A percentile compares a stretch with the other conserved stretches of the same genome.
Conservation (phyloP, 2,888 invertebrate genomes). For the Yponomeuta sedellus region DNA sequence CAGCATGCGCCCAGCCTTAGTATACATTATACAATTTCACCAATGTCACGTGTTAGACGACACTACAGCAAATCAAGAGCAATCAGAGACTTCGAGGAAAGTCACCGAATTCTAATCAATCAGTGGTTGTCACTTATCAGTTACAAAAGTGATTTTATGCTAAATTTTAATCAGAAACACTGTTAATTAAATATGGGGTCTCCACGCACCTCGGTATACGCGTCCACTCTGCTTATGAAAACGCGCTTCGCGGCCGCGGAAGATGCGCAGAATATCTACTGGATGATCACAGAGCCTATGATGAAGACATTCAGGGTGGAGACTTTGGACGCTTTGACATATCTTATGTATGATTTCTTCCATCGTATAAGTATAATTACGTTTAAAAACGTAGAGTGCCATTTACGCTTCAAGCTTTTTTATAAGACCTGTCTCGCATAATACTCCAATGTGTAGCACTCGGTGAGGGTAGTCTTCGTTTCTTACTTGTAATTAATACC, state of each 20-base stretch:
- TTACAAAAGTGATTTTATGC: not conserved
- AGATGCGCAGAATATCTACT: slow-evolving; percentile 40
- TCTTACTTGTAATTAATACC: no score
- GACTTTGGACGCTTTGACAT: slow-evolving; percentile 32
- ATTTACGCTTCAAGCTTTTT: no score
- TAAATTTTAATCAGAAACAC: not conserved
- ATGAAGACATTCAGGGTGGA: slow-evolving; percentile 46
- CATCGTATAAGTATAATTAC: not conserved
- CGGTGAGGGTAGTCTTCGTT: no score
- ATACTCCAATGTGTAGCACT: no score
- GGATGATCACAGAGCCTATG: slow-evolving; percentile 47
- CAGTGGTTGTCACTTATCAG: no score
- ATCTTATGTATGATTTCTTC: slow-evolving; percentile 47
- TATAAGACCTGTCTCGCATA: no score
- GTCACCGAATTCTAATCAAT: no score
- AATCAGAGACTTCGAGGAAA: no score
- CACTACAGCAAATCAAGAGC: no score
- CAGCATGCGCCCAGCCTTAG: no score
- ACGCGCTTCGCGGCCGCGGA: slow-evolving; percentile 40
- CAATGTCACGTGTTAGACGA: no score
- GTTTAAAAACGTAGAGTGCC: not conserved
- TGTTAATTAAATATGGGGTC: slow-evolving; percentile 16
- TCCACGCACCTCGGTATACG: not conserved
- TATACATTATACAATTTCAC: no score
- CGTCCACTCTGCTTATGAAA: not conserved